Evolutionary conservation across 2,888 invertebrate genomes (phyloP).

Genomic region (Ochropleura plecta): DNA sequence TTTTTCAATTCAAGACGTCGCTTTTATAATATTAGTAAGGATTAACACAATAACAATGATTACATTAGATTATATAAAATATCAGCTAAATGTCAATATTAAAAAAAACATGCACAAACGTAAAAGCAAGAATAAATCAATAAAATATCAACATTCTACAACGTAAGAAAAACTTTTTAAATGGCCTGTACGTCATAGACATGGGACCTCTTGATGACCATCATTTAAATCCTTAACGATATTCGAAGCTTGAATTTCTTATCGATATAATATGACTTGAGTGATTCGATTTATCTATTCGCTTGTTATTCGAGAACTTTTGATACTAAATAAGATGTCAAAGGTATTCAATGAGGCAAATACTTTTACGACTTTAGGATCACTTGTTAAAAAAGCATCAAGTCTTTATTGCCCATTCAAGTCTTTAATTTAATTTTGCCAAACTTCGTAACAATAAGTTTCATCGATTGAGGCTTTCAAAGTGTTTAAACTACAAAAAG

Average conservation of each 20-base stretch:
- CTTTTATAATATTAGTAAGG: too few relatives aligned
- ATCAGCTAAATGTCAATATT: too few relatives aligned
- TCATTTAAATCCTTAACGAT: slow-evolving; percentile 79
- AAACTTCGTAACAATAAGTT: background rate
- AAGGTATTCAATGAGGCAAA: slow-evolving; percentile 15
- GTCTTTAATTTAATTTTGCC: background rate
- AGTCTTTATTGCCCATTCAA: background rate
- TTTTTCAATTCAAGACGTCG: too few relatives aligned
- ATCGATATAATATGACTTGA: slow-evolving; percentile 78
- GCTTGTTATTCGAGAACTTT: slow-evolving; percentile 41
- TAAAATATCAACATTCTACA: too few relatives aligned
- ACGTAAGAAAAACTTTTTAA: too few relatives aligned
- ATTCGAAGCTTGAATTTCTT: slow-evolving; percentile 72
- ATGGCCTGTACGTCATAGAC: slow-evolving; percentile 77
- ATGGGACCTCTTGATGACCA: slow-evolving; percentile 73
- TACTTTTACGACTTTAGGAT: slow-evolving; percentile 25
- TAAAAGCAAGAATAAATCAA: too few relatives aligned
- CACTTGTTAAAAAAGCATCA: slow-evolving; percentile 4
- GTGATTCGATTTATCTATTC: slow-evolving; percentile 77
- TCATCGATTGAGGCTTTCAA: background rate
- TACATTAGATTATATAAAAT: too few relatives aligned
- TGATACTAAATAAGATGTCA: slow-evolving; percentile 34
- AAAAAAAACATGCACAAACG: too few relatives aligned
- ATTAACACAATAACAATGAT: too few relatives aligned
- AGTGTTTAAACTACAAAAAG: background rate